Evolutionary conservation across 2,113 vertebrate species (phyloP).

Genomic region (Aleadryas rufinucha): DNA sequence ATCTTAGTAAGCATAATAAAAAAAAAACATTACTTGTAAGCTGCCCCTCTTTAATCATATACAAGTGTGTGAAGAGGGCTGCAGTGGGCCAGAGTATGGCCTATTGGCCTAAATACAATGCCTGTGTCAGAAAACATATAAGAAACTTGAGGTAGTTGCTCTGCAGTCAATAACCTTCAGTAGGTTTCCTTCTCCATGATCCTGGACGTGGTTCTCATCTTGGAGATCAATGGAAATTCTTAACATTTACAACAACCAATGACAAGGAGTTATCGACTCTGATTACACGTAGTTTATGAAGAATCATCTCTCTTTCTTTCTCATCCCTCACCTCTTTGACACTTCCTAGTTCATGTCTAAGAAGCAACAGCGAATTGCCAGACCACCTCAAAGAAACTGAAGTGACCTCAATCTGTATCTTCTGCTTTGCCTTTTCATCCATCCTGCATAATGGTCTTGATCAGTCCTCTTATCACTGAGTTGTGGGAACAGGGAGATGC

Average conservation of each 20-base stretch:
- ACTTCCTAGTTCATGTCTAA: not conserved
- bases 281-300: not conserved
- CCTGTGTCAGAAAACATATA: not conserved
- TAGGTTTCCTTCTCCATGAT: not conserved
- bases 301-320: not conserved
- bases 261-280: fast-evolving
- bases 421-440: not conserved
- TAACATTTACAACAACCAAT: not conserved
- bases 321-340: not conserved
- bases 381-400: not conserved
- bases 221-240: not conserved
- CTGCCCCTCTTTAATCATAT: not conserved
- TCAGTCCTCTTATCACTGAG: not conserved
- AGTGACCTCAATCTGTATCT: not conserved
- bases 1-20: not conserved
- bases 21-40: not conserved
- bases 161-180: not conserved
- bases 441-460: not conserved
- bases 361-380: not conserved
- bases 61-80: not conserved
- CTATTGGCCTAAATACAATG: not conserved
- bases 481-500: not conserved
- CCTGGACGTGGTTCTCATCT: not conserved
- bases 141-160: not conserved
- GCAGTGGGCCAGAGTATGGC: not conserved